Conservation (phyloP, 2,888 invertebrate genomes). For the Listrodromus nycthemerus region DNA sequence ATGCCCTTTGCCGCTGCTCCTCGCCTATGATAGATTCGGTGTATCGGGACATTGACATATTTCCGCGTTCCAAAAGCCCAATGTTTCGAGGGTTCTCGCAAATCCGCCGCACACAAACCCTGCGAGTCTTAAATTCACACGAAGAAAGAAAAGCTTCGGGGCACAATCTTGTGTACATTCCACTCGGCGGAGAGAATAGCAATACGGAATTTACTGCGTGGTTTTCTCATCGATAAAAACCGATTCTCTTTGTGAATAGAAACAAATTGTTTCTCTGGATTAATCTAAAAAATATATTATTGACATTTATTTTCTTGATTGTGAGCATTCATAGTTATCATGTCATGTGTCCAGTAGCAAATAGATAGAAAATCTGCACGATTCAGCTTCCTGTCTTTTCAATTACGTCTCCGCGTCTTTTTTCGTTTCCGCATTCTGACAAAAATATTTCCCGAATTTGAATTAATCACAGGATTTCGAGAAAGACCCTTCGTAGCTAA, state of each 20-base stretch:
- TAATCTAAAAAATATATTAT: neutral
- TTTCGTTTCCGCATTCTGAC: neutral
- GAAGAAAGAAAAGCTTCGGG: slow-evolving; percentile 12
- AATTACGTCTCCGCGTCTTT: neutral
- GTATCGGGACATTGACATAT: slow-evolving; percentile 58
- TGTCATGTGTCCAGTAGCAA: neutral
- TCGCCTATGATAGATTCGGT: slow-evolving; percentile 60
- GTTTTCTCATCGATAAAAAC: slow-evolving; percentile 1
- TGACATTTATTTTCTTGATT: slow-evolving; percentile 9
- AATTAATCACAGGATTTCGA: slow-evolving; percentile 53
- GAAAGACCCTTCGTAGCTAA: slow-evolving; percentile 16
- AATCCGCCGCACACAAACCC: neutral
- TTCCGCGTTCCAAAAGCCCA: slow-evolving; percentile 26
- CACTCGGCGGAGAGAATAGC: neutral
- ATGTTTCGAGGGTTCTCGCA: slow-evolving; percentile 36
- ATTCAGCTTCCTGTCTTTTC: neutral
- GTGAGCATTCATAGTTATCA: no score
- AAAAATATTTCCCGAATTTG: neutral
- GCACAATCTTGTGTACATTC: neutral
- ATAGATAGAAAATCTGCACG: neutral
- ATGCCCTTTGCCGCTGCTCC: slow-evolving; percentile 31
- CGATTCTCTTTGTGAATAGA: neutral
- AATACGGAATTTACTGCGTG: neutral
- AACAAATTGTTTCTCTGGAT: neutral
- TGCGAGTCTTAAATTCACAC: neutral